Evolutionary conservation across 2,797 vertebrate genomes (phyloP).

Genomic region (Carapus acus): DNA sequence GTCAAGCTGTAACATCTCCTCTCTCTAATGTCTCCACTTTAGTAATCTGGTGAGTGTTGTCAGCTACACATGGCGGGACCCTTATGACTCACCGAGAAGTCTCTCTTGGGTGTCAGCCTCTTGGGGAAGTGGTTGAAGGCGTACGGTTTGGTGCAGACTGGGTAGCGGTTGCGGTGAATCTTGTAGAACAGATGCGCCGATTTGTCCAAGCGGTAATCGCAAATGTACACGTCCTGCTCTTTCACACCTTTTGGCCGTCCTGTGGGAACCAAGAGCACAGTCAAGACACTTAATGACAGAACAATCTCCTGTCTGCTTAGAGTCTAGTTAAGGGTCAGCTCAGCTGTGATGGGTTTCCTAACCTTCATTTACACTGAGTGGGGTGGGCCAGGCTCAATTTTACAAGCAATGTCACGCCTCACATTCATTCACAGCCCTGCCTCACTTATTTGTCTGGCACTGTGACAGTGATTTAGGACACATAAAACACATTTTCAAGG

Average conservation of each 20-base stretch:
- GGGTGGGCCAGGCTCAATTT: too few relatives aligned
- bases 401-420: too few relatives aligned
- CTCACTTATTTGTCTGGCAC: too few relatives aligned
- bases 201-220: slow-evolving; percentile 96
- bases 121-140: slow-evolving; percentile 99
- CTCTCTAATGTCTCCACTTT: background rate
- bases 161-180: slow-evolving; percentile 96
- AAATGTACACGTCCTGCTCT: slow-evolving; percentile 96
- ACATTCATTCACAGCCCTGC: too few relatives aligned
- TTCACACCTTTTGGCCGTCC: slow-evolving; percentile 94
- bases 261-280: slow-evolving; percentile 52
- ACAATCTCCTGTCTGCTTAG: too few relatives aligned
- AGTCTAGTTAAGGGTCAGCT: too few relatives aligned
- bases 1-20: slow-evolving; percentile 21
- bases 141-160: slow-evolving; percentile 94
- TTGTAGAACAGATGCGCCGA: slow-evolving; percentile 99
- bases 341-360: too few relatives aligned
- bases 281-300: too few relatives aligned
- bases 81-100: slow-evolving; percentile 80
- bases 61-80: slow-evolving; percentile 7
- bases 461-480: too few relatives aligned
- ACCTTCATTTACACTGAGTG: too few relatives aligned
- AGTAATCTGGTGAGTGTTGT: background rate
- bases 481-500: too few relatives aligned
- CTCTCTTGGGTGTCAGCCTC: slow-evolving; percentile 89